phyloP scores from a whole-genome alignment of 2,113 vertebrate species.

The Alexandromys fortis region DNA sequence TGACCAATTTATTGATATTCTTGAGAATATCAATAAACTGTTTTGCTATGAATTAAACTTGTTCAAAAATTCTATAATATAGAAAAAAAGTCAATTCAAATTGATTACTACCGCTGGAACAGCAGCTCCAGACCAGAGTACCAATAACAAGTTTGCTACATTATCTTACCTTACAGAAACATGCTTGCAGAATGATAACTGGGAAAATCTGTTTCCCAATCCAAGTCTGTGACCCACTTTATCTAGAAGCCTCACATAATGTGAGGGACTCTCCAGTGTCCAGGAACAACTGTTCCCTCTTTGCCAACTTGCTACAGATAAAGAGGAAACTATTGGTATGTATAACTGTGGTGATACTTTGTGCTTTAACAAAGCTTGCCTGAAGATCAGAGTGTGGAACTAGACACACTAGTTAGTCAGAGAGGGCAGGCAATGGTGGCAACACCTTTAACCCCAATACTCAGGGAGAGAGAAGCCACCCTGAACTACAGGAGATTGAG shows the following conservation, averaged over 20 bases:
- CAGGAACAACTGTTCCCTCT: background rate
- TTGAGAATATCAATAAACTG: slow-evolving; percentile 26
- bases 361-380: too few relatives aligned
- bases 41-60: slow-evolving; percentile 34
- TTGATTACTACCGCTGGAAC: background rate
- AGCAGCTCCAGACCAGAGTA: slow-evolving; percentile 4
- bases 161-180: slow-evolving; percentile 55
- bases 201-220: slow-evolving; percentile 54
- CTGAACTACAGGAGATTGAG: too few relatives aligned
- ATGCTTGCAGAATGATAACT: background rate
- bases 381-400: too few relatives aligned
- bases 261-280: slow-evolving; percentile 50
- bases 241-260: slow-evolving; percentile 58
- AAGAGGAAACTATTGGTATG: slow-evolving; percentile 46
- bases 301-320: slow-evolving; percentile 37
- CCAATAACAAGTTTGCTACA: slow-evolving; percentile 36
- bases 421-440: too few relatives aligned
- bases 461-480: too few relatives aligned
- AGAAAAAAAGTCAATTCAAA: slow-evolving; percentile 27
- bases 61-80: slow-evolving; percentile 34
- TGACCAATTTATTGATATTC: background rate
- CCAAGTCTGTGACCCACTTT: slow-evolving; percentile 50
- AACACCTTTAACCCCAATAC: too few relatives aligned
- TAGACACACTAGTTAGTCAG: too few relatives aligned
- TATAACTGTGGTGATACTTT: background rate